phyloP scores from a whole-genome alignment of 2,888 invertebrate genomes.

The Machimus rusticus region DNA sequence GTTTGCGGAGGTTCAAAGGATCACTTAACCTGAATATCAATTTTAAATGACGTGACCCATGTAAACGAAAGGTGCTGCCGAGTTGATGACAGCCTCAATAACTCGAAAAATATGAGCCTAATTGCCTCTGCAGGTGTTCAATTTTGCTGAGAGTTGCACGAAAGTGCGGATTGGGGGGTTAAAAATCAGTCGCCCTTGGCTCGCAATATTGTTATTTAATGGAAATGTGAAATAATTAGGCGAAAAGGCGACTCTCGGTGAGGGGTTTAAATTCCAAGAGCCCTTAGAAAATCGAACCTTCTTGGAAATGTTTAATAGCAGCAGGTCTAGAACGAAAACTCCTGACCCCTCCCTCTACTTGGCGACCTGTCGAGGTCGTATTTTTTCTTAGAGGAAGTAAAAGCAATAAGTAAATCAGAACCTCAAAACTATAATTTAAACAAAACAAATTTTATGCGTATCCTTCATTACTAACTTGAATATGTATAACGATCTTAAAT shows the following conservation, averaged over 20 bases:
- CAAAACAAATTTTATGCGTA: no score
- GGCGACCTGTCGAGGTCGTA: background rate
- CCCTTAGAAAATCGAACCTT: background rate
- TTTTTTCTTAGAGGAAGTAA: background rate
- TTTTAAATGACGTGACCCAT: background rate
- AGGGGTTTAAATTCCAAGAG: background rate
- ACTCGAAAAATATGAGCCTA: background rate
- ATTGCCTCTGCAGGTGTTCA: background rate
- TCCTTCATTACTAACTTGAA: no score
- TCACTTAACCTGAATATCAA: conserved; percentile 10
- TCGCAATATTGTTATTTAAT: background rate
- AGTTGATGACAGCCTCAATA: background rate
- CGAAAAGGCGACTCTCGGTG: background rate
- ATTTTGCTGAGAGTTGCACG: background rate
- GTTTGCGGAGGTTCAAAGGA: conserved; percentile 9
- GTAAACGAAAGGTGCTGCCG: background rate
- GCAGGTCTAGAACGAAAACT: background rate
- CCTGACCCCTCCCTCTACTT: background rate
- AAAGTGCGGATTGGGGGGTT: background rate
- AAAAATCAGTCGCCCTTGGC: no score
- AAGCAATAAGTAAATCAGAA: background rate
- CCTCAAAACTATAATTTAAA: no score
- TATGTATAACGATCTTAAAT: no score
- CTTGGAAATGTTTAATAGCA: background rate
- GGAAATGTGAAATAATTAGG: background rate